These are phyloP conservation scores for Leptobrachium leishanense DNA, from an alignment of 2,113 vertebrate species.

Conservation along the genomic window DNA sequence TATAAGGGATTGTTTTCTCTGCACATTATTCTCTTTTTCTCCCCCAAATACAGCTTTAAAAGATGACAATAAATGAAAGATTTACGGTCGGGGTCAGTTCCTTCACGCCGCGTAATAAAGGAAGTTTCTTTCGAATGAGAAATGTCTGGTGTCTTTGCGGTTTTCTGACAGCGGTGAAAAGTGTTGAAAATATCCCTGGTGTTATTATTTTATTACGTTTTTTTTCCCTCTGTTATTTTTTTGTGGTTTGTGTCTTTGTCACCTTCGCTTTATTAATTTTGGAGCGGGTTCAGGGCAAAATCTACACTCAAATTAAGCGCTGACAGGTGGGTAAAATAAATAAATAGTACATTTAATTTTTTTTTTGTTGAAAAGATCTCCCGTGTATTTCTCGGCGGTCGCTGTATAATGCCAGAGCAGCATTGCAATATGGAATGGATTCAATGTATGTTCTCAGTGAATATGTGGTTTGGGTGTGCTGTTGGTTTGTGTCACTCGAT, in stretches of 20 bases:
- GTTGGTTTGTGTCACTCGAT: too few species aligned
- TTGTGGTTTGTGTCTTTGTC: slow-evolving; percentile 1
- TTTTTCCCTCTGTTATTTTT: neutral
- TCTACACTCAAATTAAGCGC: neutral
- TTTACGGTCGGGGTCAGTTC: neutral
- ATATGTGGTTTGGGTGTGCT: too few species aligned
- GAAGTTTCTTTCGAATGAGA: slow-evolving; percentile 1
- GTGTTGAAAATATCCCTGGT: neutral
- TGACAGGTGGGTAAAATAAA: neutral
- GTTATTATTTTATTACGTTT: too few species aligned
- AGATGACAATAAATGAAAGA: slow-evolving; percentile 6
- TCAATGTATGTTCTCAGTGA: too few species aligned
- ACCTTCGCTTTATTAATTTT: slow-evolving; percentile 2
- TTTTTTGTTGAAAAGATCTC: too few species aligned
- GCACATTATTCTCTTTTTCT: neutral
- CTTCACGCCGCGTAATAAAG: neutral
- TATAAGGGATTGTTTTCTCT: neutral
- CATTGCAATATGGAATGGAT: too few species aligned
- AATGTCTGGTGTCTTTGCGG: slow-evolving; percentile 1
- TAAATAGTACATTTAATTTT: too few species aligned
- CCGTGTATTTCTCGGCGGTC: too few species aligned
- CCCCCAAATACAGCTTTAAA: neutral
- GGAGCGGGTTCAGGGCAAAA: neutral
- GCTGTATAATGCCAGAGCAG: too few species aligned
- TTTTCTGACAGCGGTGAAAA: neutral